Evolutionary conservation across 2,888 invertebrate species (phyloP).

Genomic region (Muscina levida): DNA sequence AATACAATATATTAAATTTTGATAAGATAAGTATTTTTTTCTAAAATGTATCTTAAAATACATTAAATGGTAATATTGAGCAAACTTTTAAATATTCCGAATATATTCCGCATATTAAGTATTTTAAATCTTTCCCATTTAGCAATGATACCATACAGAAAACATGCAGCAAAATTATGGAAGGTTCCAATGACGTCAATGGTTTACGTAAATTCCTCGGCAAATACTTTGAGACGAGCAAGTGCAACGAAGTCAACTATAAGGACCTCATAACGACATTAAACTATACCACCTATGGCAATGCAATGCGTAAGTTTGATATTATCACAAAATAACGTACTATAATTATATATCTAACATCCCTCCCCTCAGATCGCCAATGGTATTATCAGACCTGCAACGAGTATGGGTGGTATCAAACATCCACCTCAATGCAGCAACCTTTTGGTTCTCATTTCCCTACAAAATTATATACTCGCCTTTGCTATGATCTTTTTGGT

Average conservation of each 20-base stretch:
- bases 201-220: slow-evolving; percentile 71
- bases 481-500: slow-evolving; percentile 75
- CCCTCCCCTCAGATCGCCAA: slow-evolving; percentile 80
- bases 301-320: slow-evolving; percentile 71
- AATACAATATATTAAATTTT: too few species aligned
- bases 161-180: slow-evolving; percentile 72
- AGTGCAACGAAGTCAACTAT: slow-evolving; percentile 73
- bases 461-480: slow-evolving; percentile 70
- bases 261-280: slow-evolving; percentile 68
- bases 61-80: too few species aligned
- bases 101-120: too few species aligned
- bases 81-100: too few species aligned
- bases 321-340: too few species aligned
- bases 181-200: slow-evolving; percentile 70
- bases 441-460: slow-evolving; percentile 81
- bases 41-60: too few species aligned
- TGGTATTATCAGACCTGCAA: slow-evolving; percentile 93
- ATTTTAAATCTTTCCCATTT: background rate
- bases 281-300: slow-evolving; percentile 67
- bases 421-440: slow-evolving; percentile 83
- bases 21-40: too few species aligned
- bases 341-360: background rate
- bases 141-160: slow-evolving; percentile 74
- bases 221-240: slow-evolving; percentile 58
- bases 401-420: slow-evolving; percentile 92